Percentiles rank a stretch among this genome's conserved stretches.
Evolutionary conservation across 2,797 vertebrate species (phyloP).

Genomic region (Muraenolepis orangiensis): DNA sequence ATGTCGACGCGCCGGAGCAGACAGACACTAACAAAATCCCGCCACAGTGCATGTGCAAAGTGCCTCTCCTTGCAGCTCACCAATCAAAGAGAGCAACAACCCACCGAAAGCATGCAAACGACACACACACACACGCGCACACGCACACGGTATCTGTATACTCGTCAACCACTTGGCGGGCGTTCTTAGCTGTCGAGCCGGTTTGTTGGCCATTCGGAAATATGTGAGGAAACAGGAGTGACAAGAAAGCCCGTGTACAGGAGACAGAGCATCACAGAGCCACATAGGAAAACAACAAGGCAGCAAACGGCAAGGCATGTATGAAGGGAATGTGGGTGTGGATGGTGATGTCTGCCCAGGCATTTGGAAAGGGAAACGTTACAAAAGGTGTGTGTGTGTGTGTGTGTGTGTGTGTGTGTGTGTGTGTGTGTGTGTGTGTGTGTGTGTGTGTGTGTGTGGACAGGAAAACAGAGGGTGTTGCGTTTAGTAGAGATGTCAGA

Average conservation of each 20-base stretch:
- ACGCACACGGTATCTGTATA: neutral
- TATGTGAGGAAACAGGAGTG: neutral
- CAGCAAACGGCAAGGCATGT: neutral
- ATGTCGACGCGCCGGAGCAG: conserved; percentile 24
- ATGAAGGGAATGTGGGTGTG: neutral
- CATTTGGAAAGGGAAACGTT: too few relatives aligned
- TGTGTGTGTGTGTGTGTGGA: neutral
- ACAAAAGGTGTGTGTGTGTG: too few relatives aligned
- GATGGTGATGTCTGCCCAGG: neutral
- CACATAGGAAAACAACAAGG: neutral
- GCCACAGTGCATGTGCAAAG: conserved; percentile 33
- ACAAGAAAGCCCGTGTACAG: neutral
- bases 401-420: neutral
- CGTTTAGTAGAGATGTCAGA: neutral
- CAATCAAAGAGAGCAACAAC: conserved; percentile 26
- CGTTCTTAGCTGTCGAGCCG: neutral
- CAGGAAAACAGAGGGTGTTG: neutral
- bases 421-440: neutral
- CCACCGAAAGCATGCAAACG: neutral
- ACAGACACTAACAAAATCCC: conserved; percentile 46
- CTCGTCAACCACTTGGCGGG: too few relatives aligned
- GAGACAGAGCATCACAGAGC: neutral
- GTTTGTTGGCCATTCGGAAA: neutral
- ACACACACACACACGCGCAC: too few relatives aligned
- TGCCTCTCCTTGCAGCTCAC: conserved; percentile 30